Percentiles rank a stretch among this genome's conserved stretches.
Evolutionary conservation across 2,888 invertebrate genomes (phyloP).

Genomic region (Dicroscelio sp.): DNA sequence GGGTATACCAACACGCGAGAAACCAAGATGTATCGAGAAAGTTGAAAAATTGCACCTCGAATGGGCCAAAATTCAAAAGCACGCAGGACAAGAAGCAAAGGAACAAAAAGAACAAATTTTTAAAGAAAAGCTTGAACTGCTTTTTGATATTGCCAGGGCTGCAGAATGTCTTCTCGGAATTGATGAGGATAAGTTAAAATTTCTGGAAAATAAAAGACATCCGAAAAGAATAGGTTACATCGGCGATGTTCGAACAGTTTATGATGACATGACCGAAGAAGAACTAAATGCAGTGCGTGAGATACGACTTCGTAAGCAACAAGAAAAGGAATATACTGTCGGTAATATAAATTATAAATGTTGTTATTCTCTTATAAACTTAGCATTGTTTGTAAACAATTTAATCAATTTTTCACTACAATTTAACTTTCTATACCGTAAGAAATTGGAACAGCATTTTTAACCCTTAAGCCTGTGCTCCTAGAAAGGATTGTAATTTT

Average conservation of each 20-base stretch:
- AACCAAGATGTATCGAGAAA: slow-evolving; percentile 37
- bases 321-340: slow-evolving; percentile 11
- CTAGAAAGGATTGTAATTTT: too few relatives aligned
- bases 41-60: slow-evolving; percentile 26
- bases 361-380: background rate
- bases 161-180: slow-evolving; percentile 14
- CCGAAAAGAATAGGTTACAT: slow-evolving; percentile 50
- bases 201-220: slow-evolving; percentile 55
- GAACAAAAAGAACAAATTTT: slow-evolving; percentile 36
- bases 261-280: slow-evolving; percentile 36
- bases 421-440: too few relatives aligned
- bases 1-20: slow-evolving; percentile 39
- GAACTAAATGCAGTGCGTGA: slow-evolving; percentile 33
- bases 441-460: too few relatives aligned
- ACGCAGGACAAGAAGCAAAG: slow-evolving; percentile 1
- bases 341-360: background rate
- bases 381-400: background rate
- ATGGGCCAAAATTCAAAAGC: slow-evolving; percentile 15
- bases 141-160: slow-evolving; percentile 47
- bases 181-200: slow-evolving; percentile 58
- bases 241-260: background rate
- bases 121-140: slow-evolving; percentile 17
- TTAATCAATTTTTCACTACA: too few relatives aligned
- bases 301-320: slow-evolving; percentile 16
- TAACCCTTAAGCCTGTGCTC: too few relatives aligned